A percentile compares a stretch with the other conserved stretches of the same genome.
Evolutionary conservation across 2,888 invertebrate species (phyloP).

Genomic region (Ophonus ardosiacus): DNA sequence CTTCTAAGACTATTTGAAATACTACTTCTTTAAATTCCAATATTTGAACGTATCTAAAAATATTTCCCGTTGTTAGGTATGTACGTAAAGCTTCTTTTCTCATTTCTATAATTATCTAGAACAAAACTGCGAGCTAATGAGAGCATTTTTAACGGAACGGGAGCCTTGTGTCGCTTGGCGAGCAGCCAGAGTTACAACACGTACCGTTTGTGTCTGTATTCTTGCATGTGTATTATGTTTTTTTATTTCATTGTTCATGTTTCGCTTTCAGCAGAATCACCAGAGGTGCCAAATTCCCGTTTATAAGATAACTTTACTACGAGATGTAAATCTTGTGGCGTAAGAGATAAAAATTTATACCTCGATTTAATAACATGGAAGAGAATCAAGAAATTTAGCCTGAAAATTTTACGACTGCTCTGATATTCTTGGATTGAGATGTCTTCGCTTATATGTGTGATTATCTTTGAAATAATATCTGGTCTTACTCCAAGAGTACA

Average conservation of each 20-base stretch:
- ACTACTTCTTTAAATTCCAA: neutral
- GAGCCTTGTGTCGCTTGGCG: conserved; percentile 16
- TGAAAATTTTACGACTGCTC: neutral
- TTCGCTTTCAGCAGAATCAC: conserved; percentile 11
- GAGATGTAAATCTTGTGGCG: neutral
- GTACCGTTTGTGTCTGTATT: neutral
- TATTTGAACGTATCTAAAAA: neutral
- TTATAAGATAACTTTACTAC: conserved; percentile 10
- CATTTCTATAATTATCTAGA: conserved; percentile 41
- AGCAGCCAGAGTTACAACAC: neutral
- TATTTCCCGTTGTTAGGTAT: neutral
- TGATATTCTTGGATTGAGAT: neutral
- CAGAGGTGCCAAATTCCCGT: conserved; percentile 1
- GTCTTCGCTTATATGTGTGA: neutral
- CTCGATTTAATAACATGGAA: neutral
- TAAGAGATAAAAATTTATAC: neutral
- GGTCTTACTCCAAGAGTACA: neutral
- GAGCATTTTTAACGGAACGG: conserved; percentile 28
- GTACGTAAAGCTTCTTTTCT: conserved; percentile 34
- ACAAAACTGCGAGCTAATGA: conserved; percentile 37
- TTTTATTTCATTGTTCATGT: conserved; percentile 39
- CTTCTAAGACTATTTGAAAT: too few species aligned
- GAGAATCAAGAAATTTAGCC: neutral
- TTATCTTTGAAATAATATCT: neutral
- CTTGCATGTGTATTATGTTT: conserved; percentile 31